phyloP scores from a whole-genome alignment of 2,888 invertebrate species.

The Eremobia ochroleuca region DNA sequence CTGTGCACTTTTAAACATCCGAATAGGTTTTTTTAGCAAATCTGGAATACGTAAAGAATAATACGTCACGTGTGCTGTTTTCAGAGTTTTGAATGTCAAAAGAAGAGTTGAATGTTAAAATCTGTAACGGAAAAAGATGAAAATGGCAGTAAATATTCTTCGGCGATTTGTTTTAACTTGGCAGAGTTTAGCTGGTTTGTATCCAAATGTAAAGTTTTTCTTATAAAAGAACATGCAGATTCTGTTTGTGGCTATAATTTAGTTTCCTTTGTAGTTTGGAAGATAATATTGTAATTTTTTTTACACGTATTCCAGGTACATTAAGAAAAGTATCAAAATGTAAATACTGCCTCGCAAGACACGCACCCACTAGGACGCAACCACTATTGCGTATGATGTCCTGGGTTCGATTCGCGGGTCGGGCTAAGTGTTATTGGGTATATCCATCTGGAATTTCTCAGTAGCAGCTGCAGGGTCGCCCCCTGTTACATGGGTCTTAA shows the following conservation, averaged over 20 bases:
- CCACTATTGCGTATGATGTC: no score
- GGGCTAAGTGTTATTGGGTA: no score
- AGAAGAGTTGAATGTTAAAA: slow-evolving; percentile 2
- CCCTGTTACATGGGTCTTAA: no score
- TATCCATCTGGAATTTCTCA: no score
- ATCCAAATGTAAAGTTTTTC: not conserved
- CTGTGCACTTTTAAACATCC: slow-evolving; percentile 37
- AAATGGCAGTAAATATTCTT: not conserved
- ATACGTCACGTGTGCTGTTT: slow-evolving; percentile 16
- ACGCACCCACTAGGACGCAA: no score
- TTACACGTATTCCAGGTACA: no score
- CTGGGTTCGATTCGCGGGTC: no score
- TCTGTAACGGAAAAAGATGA: not conserved
- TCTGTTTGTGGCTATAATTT: not conserved
- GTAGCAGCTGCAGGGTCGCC: no score
- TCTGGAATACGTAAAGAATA: slow-evolving; percentile 31
- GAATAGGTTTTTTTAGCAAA: slow-evolving; percentile 31
- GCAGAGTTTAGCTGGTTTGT: not conserved
- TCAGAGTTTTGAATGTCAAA: slow-evolving; percentile 25
- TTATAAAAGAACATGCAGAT: no score
- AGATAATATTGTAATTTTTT: no score
- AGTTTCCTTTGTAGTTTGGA: not conserved
- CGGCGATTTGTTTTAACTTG: not conserved
- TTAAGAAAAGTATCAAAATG: no score
- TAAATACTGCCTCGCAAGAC: no score